A percentile compares a stretch with the other conserved stretches of the same genome.
These are phyloP conservation scores for Epicampocera succincta DNA, from an alignment of 2,888 invertebrate species.

Conservation along the genomic window DNA sequence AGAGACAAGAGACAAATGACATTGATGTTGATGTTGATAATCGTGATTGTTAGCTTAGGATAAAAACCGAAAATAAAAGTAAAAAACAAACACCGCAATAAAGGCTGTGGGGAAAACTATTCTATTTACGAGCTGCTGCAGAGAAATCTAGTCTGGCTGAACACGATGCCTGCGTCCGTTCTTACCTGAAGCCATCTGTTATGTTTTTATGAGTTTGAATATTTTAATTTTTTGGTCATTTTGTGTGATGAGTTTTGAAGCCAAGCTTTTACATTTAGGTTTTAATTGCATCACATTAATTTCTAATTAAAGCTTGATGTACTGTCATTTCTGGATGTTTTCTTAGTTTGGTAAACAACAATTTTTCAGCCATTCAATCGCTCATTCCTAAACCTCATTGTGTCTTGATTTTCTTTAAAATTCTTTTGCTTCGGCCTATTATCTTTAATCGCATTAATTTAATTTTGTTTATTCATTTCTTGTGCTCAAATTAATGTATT, in stretches of 20 bases:
- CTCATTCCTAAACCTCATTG: conserved; percentile 24
- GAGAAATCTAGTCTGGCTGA: conserved; percentile 9
- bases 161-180: conserved; percentile 19
- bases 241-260: conserved; percentile 26
- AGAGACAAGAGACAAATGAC: conserved; percentile 65
- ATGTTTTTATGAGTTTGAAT: conserved; percentile 6
- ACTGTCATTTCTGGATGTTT: conserved; percentile 66
- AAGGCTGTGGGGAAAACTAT: conserved; percentile 8
- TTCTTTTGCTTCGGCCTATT: conserved; percentile 37
- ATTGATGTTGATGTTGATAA: conserved; percentile 63
- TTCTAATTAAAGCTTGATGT: conserved; percentile 71
- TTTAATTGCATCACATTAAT: conserved; percentile 69
- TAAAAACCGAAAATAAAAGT: conserved; percentile 57
- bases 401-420: conserved; percentile 35
- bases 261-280: conserved; percentile 60
- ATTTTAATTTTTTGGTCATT: not conserved
- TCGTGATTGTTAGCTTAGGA: conserved; percentile 68
- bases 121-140: not conserved
- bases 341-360: conserved; percentile 43
- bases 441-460: conserved; percentile 65
- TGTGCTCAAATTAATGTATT: conserved; percentile 36
- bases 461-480: conserved; percentile 45
- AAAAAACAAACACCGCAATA: not conserved
- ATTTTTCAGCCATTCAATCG: conserved; percentile 32
- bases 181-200: conserved; percentile 46